phyloP scores from a whole-genome alignment of 1,140 invertebrate species.

The Episyrphus balteatus region DNA sequence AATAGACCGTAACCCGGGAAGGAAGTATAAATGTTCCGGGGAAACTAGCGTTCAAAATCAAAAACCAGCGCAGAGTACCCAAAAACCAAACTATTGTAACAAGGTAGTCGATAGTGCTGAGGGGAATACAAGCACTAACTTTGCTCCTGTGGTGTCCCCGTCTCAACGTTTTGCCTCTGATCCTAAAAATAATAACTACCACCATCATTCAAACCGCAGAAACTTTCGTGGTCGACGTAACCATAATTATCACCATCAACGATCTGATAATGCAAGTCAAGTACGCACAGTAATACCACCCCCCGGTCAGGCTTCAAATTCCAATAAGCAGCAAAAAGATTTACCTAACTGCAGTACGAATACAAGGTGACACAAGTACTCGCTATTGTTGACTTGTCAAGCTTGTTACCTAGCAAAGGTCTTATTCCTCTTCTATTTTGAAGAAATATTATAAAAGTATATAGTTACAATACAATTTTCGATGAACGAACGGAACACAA shows the following conservation, averaged over 20 bases:
- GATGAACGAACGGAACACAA: too few species aligned
- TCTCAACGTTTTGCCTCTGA: conserved; percentile 20
- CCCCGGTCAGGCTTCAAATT: conserved; percentile 12
- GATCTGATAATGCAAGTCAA: conserved; percentile 8
- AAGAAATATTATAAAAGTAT: too few species aligned
- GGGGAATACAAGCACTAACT: conserved; percentile 14
- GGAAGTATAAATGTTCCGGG: background rate
- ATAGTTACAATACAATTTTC: too few species aligned
- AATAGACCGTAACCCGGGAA: too few species aligned
- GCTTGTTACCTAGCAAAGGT: too few species aligned
- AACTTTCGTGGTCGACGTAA: conserved; percentile 26
- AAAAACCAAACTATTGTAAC: background rate
- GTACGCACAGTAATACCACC: conserved; percentile 5
- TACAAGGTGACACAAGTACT: conserved; percentile 33
- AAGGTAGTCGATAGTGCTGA: background rate
- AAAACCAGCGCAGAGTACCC: background rate
- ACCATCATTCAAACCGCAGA: conserved; percentile 24
- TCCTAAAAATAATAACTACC: conserved; percentile 33
- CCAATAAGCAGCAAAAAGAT: conserved; percentile 20
- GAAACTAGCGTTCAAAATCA: background rate
- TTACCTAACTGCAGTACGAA: conserved; percentile 21
- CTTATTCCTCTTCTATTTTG: too few species aligned
- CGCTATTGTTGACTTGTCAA: background rate
- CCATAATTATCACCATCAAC: conserved; percentile 27
- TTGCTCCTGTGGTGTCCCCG: conserved; percentile 25